Conservation (phyloP, 2,113 vertebrate genomes). For the Castor canadensis region DNA sequence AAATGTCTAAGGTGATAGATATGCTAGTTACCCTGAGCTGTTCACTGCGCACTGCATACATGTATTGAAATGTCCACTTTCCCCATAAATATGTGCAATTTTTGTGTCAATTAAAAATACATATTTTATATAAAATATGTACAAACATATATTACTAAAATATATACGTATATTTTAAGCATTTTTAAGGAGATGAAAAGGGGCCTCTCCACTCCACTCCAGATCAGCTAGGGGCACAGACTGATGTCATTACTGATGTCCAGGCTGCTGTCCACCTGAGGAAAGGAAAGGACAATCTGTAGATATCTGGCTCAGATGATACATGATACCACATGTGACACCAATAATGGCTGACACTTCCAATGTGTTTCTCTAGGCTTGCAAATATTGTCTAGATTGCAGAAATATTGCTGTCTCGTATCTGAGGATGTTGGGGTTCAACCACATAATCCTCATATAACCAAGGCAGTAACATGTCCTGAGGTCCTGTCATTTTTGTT, state of each 20-base stretch:
- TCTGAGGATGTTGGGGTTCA: neutral
- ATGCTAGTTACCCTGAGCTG: too few species aligned
- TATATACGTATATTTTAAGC: too few species aligned
- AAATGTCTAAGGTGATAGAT: too few species aligned
- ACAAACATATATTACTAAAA: too few species aligned
- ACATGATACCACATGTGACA: neutral
- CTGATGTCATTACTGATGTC: neutral
- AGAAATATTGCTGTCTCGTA: neutral
- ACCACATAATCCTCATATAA: neutral
- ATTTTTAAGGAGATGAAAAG: too few species aligned
- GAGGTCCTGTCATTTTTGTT: neutral
- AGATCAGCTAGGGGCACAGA: neutral
- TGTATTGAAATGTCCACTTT: neutral
- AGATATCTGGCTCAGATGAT: neutral
- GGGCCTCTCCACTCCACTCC: neutral
- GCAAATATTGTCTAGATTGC: neutral
- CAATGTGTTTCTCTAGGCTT: neutral
- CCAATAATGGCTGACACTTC: accelerated
- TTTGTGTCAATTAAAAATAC: neutral
- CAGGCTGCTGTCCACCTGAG: neutral
- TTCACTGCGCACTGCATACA: neutral
- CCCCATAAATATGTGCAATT: too few species aligned
- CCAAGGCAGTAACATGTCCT: neutral
- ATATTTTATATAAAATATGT: too few species aligned
- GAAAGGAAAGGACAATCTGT: neutral